Base-by-base conservation (phyloP, 2,888 invertebrate genomes). In the Leptarthrus brevirostris region DNA sequence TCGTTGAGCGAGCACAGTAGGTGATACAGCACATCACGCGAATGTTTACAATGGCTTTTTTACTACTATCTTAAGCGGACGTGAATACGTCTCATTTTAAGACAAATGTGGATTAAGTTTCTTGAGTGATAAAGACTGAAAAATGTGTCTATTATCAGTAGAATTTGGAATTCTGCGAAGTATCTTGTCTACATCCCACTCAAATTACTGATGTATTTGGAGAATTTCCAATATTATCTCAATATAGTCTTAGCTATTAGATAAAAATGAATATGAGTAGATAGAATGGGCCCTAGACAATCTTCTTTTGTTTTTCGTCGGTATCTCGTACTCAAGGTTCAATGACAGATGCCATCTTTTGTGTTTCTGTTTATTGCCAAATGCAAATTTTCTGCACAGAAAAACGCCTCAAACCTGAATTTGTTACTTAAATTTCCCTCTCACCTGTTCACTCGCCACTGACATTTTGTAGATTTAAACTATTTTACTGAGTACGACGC, bases 271-370 rank as follows among this genome's bases (percentile, higher is more conserved):
- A n/a, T n/a, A n/a, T n/a, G n/a, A n/a, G n/a, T n/a, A n/a, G n/a
- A n/a, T n/a, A 40, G 12, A 40, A 40, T 40, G 6, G 10, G 10
- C 40, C 40, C 12, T 12, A 40, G 40, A 12, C 12, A 40, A 12
- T 40, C n/a, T 8, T 0, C 2, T 53, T 53, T 70, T 36, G 26
- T 36, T 71, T 71, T 54, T 14, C 36, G 34, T 54, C 40, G 22
- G 4, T 30, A 14, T 24, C n/a, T 36, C 44, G 22, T 26, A 6
- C 18, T 22, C 18, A 56, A 72, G 26, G 47, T 72, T 72, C 72
- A 72, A 58, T 72, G 72, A 72, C 72, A 72, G 71, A 54, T 71
- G 71, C 71, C 71, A 71, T 71, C 71, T 71, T 72, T 72, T 72
- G 72, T 72, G 30, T 30, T 40, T 56, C 44, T 72, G 44, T 72